Conservation (phyloP, 2,888 invertebrate species). For the Phragmatobia fuliginosa region DNA sequence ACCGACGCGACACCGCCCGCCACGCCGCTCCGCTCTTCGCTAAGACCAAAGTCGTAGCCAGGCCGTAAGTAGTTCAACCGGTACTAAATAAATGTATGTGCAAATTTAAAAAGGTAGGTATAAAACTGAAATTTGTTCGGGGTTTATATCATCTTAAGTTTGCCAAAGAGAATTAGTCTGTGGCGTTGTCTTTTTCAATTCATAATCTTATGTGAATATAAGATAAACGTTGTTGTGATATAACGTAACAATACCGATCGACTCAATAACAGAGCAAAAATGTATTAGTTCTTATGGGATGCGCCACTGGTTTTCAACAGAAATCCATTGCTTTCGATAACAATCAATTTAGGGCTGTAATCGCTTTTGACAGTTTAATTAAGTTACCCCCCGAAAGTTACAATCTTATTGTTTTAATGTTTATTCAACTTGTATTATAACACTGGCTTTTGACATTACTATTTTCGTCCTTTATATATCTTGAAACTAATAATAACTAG, state of each 20-base stretch:
- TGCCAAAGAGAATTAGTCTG: no score
- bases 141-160: no score
- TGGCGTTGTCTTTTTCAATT: no score
- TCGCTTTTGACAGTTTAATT: background rate
- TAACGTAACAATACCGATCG: background rate
- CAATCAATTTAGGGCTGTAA: background rate
- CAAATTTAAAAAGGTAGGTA: no score
- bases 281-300: background rate
- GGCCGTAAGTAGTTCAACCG: no score
- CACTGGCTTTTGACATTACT: conserved; percentile 8
- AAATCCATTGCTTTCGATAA: background rate
- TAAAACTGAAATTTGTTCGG: no score
- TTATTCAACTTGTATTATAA: background rate
- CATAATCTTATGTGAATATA: no score
- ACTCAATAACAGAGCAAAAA: background rate
- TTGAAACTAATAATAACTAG: background rate
- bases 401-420: conserved; percentile 1
- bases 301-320: background rate
- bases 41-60: no score
- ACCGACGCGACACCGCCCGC: no score
- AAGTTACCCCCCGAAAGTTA: conserved; percentile 1
- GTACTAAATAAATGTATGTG: no score
- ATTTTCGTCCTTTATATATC: background rate
- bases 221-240: no score
- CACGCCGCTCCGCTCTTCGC: no score